Conservation (phyloP, 1,140 invertebrate genomes). For the Drosophila prosaltans region DNA sequence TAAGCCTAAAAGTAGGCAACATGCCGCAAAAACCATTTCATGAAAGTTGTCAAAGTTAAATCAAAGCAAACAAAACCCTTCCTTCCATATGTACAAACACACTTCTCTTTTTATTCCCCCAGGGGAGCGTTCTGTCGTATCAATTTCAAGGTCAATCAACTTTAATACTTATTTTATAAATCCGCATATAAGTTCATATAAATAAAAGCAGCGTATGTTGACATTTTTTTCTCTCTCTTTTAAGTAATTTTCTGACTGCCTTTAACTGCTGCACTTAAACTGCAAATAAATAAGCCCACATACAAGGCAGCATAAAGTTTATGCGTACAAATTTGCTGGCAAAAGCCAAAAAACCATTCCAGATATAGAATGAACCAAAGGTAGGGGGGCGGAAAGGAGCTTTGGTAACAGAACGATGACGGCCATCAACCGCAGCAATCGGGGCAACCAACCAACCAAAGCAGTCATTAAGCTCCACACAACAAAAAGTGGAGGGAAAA, state of each 20-base stretch:
- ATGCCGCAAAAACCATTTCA: not conserved
- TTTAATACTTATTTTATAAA: conserved; percentile 48
- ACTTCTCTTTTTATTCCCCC: too few species aligned
- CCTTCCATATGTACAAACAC: not conserved
- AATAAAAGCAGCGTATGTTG: not conserved
- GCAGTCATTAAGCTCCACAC: conserved; percentile 63
- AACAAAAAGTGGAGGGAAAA: not conserved
- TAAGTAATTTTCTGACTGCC: conserved; percentile 29
- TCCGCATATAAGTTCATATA: conserved; percentile 2
- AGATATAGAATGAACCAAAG: not conserved
- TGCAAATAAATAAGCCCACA: conserved; percentile 42
- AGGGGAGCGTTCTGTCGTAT: not conserved
- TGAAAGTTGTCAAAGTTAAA: conserved; percentile 7
- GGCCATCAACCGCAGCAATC: conserved; percentile 67
- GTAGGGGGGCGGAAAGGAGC: not conserved
- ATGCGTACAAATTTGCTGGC: conserved; percentile 31
- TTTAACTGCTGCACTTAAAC: conserved; percentile 47
- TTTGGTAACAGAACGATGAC: conserved; percentile 32
- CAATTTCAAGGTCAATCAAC: conserved; percentile 9
- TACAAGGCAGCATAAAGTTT: conserved; percentile 54
- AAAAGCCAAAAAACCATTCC: conserved; percentile 21
- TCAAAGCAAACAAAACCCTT: not conserved
- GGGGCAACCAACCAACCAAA: conserved; percentile 59
- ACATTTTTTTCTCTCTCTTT: not conserved
- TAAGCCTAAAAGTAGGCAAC: conserved; percentile 34